Evolutionary conservation across 1,140 invertebrate species (phyloP).

Genomic region (Drosophila grimshawi): DNA sequence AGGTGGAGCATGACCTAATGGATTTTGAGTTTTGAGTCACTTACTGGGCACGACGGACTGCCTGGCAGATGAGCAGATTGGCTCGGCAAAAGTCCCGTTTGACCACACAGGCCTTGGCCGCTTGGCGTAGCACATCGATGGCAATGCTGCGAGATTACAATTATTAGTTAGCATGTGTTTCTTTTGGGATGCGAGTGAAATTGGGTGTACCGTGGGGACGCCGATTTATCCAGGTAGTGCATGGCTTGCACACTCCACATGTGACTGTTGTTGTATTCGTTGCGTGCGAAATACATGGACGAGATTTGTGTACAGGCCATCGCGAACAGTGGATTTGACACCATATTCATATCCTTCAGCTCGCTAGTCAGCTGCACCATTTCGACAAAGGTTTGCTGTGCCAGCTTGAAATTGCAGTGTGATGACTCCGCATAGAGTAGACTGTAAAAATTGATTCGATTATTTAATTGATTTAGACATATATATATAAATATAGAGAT

Average conservation of each 20-base stretch:
- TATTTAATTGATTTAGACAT: background rate
- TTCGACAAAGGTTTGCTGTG: slow-evolving; percentile 56
- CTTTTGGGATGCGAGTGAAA: slow-evolving; percentile 4
- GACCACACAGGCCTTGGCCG: slow-evolving; percentile 93
- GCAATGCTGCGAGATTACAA: slow-evolving; percentile 85
- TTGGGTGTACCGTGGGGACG: slow-evolving; percentile 85
- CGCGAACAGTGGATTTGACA: slow-evolving; percentile 85
- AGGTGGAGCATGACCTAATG: background rate
- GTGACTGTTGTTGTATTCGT: slow-evolving; percentile 91
- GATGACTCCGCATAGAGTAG: slow-evolving; percentile 92
- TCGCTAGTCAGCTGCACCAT: slow-evolving; percentile 45
- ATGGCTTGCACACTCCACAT: slow-evolving; percentile 91
- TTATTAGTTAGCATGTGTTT: too few species aligned
- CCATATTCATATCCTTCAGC: slow-evolving; percentile 16
- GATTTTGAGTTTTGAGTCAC: slow-evolving; percentile 4
- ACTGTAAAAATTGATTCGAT: slow-evolving; percentile 85
- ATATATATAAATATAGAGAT: background rate
- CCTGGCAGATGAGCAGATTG: slow-evolving; percentile 92
- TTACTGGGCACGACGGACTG: slow-evolving; percentile 90
- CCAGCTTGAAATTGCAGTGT: slow-evolving; percentile 90
- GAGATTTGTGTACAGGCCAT: slow-evolving; percentile 92
- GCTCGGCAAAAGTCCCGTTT: slow-evolving; percentile 93
- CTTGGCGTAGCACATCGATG: slow-evolving; percentile 92
- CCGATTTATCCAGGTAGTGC: slow-evolving; percentile 86
- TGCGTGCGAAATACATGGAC: slow-evolving; percentile 91